These are phyloP conservation scores for Dipodomys ordii DNA, from an alignment of 2,113 vertebrate species.

Conservation along the genomic window DNA sequence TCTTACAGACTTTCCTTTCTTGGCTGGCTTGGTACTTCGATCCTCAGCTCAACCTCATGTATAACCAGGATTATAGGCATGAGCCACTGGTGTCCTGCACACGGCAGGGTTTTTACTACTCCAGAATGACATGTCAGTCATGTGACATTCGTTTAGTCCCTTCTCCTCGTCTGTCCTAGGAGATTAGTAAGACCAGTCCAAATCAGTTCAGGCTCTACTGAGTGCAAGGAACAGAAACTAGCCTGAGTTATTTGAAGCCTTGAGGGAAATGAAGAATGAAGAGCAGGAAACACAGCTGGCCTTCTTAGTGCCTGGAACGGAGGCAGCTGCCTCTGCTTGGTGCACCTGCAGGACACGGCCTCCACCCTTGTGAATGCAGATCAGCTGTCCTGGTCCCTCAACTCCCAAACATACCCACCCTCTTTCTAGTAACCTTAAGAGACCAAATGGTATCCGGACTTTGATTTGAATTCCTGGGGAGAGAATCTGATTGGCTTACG, in stretches of 20 bases:
- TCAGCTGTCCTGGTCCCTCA: background rate
- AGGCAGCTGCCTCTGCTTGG: background rate
- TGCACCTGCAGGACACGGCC: background rate
- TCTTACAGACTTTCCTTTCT: no score
- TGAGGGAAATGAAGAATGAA: background rate
- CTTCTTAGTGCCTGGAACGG: background rate
- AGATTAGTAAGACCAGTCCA: background rate
- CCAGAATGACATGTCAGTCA: background rate
- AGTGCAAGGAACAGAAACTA: slow-evolving; percentile 46
- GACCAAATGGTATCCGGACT: background rate
- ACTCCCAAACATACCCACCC: background rate
- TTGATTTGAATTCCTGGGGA: background rate
- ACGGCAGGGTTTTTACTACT: background rate
- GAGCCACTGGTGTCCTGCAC: no score
- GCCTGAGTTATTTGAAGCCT: slow-evolving; percentile 9
- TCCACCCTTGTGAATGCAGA: background rate
- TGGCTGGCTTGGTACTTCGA: no score
- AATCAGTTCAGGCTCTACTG: background rate
- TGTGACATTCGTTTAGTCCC: background rate
- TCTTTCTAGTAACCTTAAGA: background rate
- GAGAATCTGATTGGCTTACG: background rate
- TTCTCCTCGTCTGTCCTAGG: background rate
- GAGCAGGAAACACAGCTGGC: background rate
- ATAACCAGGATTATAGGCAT: no score
- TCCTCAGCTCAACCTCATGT: no score